Percentiles rank a stretch among this genome's conserved stretches.
These are phyloP conservation scores for Hypomecis atomaria DNA, from an alignment of 2,888 invertebrate species.

Conservation along the genomic window DNA sequence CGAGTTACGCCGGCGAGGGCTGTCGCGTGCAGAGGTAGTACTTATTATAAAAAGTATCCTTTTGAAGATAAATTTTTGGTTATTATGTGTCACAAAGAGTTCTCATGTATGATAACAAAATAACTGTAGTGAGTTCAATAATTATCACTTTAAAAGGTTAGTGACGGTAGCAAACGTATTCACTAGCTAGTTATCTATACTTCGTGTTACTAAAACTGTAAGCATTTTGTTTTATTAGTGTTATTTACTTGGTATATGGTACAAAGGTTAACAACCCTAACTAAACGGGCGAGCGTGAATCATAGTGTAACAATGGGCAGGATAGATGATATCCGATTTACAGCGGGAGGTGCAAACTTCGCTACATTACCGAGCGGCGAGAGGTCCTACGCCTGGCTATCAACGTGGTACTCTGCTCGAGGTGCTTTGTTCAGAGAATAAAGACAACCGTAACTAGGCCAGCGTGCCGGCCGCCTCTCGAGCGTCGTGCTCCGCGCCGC, in stretches of 20 bases:
- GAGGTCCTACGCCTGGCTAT: neutral
- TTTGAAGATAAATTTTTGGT: too few species aligned
- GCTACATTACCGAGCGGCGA: neutral
- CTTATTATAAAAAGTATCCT: too few species aligned
- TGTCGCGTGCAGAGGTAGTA: too few species aligned
- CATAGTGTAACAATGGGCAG: slow-evolving; percentile 16
- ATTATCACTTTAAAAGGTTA: too few species aligned
- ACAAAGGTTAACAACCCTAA: slow-evolving; percentile 7
- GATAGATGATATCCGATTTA: slow-evolving; percentile 20
- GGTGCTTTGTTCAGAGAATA: slow-evolving; percentile 4
- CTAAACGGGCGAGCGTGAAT: slow-evolving; percentile 10
- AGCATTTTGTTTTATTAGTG: too few species aligned
- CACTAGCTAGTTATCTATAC: too few species aligned
- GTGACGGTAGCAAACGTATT: too few species aligned
- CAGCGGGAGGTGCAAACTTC: slow-evolving; percentile 4
- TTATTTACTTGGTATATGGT: neutral
- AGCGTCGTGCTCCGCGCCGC: too few species aligned
- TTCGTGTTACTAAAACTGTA: too few species aligned
- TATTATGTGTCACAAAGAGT: too few species aligned
- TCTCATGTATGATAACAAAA: too few species aligned
- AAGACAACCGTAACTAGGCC: slow-evolving; percentile 13
- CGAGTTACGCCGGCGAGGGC: slow-evolving; percentile 20
- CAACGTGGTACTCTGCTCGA: neutral
- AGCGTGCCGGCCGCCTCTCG: slow-evolving; percentile 11
- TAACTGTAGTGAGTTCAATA: too few species aligned